These are phyloP conservation scores for Hemithea aestivaria DNA, from an alignment of 2,888 invertebrate species.

Conservation along the genomic window DNA sequence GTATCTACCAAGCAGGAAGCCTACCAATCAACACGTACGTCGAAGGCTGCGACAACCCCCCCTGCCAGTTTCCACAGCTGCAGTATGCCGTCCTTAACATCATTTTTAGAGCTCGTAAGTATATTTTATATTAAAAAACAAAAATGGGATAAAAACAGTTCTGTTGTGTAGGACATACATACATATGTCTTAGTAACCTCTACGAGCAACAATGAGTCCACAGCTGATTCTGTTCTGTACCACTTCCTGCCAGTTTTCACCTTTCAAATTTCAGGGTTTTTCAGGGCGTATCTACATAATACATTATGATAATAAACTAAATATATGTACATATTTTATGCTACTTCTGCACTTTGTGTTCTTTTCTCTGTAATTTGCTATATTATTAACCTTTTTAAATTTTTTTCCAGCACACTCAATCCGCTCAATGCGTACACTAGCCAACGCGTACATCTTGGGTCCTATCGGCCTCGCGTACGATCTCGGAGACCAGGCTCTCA, in stretches of 20 bases:
- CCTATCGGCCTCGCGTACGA: slow-evolving; percentile 28
- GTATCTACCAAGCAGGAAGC: slow-evolving; percentile 18
- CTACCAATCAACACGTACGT: slow-evolving; percentile 39
- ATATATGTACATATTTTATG: too few species aligned
- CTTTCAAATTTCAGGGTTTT: too few species aligned
- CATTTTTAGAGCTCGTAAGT: slow-evolving; percentile 41
- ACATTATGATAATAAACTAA: too few species aligned
- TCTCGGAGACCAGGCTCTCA: slow-evolving; percentile 30
- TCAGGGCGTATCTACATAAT: too few species aligned
- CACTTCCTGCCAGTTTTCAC: too few species aligned
- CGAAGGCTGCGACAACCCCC: slow-evolving; percentile 34
- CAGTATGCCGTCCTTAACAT: slow-evolving; percentile 35
- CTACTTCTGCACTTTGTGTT: too few species aligned
- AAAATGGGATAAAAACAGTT: neutral
- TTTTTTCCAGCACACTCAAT: slow-evolving; percentile 1
- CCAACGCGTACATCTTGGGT: slow-evolving; percentile 29
- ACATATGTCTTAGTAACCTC: neutral
- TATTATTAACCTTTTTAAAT: too few species aligned
- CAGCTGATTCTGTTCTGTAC: too few species aligned
- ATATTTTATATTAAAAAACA: neutral
- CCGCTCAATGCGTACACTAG: slow-evolving; percentile 23
- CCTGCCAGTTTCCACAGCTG: slow-evolving; percentile 37
- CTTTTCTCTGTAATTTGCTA: too few species aligned
- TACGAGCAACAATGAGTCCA: too few species aligned
- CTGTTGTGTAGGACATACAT: neutral